phyloP scores from a whole-genome alignment of 37 sponge, comb jelly and placozoan genomes.

The Lycopodina hypogea region DNA sequence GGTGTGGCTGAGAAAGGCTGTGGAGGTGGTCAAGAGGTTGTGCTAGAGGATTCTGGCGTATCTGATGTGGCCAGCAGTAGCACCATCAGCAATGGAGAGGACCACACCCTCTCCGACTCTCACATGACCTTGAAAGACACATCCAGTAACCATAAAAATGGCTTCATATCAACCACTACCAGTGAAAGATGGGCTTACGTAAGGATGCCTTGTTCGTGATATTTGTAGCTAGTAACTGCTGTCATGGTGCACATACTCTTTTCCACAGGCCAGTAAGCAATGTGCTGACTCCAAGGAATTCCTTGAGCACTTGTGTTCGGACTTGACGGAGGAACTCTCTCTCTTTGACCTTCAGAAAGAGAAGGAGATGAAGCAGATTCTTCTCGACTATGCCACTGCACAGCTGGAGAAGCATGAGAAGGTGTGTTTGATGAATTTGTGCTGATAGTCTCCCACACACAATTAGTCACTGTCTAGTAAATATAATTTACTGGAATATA shows the following conservation, averaged over 20 bases:
- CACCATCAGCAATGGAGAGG: constrained; percentile 17
- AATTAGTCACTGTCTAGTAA: too few species aligned
- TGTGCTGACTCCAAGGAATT: constrained; percentile 80
- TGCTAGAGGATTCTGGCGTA: constrained; percentile 70
- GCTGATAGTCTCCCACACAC: too few species aligned
- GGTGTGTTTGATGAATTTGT: constrained; percentile 37
- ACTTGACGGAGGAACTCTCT: constrained; percentile 61
- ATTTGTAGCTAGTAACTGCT: too few species aligned
- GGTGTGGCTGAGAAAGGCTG: constrained; percentile 1
- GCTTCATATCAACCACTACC: neutral
- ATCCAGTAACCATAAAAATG: neutral
- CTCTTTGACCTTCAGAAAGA: constrained; percentile 83
- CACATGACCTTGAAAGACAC: neutral
- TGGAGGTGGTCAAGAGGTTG: neutral
- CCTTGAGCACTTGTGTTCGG: constrained; percentile 85
- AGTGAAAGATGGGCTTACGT: constrained; percentile 86
- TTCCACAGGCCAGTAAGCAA: constrained; percentile 61
- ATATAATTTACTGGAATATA: neutral
- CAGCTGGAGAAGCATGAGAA: constrained; percentile 71
- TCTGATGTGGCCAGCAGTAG: constrained; percentile 53
- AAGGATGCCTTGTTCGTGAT: too few species aligned
- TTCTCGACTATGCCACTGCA: constrained; percentile 62
- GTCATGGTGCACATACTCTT: too few species aligned
- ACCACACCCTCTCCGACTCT: constrained; percentile 3
- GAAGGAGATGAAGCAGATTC: constrained; percentile 65